Base-by-base conservation (phyloP, 64 coral and sea anemone species). In the Dendrophyllia cribrosa region DNA sequence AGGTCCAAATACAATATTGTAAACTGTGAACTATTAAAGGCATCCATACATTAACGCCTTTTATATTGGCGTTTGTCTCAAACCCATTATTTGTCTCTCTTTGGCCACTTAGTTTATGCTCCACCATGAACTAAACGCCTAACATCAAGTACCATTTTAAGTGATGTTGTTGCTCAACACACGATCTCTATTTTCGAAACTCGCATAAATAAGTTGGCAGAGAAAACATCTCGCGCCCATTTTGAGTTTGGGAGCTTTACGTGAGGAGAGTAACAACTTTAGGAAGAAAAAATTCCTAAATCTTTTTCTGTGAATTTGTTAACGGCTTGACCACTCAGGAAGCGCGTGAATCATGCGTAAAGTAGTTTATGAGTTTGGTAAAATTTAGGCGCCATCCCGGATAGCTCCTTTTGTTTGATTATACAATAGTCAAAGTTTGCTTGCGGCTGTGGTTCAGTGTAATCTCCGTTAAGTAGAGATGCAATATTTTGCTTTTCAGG, bases 101-200 rank as follows among this genome's bases (percentile, higher is more conserved):
- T 64, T 84, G 62, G 45, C 80, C 80, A 84, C 80, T 84, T 84
- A 84, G 80, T 84, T 82, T 84, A 84, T 84, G 14, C 80, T 84
- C 61, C 15, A 84, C 80, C 80, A 84, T 10, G 62, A 84, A 68
- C 58, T n/a, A 34, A 84, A 84, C 17, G 80, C 62, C 80, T 23
- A 84, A 84, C 62, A 84, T 84, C 80, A 84, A 84, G 80, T 66
- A 47, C 43, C 47, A 13, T 19, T 19, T 48, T 84, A 84, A 84
- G 80, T 84, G 60, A 68, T 67, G 45, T 84, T 84, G 72, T 51
- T 17, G 21, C 10, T 67, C 45, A 19, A 43, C 44, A 84, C 80
- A 68, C 80, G 43, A 43, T 61, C 62, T 9, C 45, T 16, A 84
- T 49, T 84, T 68, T 63, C 46, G 16, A 50, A 17, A 19, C 6